Percentiles rank a stretch among this genome's conserved stretches.
phyloP scores from a whole-genome alignment of 2,888 invertebrate species.

The Eurois occulta region DNA sequence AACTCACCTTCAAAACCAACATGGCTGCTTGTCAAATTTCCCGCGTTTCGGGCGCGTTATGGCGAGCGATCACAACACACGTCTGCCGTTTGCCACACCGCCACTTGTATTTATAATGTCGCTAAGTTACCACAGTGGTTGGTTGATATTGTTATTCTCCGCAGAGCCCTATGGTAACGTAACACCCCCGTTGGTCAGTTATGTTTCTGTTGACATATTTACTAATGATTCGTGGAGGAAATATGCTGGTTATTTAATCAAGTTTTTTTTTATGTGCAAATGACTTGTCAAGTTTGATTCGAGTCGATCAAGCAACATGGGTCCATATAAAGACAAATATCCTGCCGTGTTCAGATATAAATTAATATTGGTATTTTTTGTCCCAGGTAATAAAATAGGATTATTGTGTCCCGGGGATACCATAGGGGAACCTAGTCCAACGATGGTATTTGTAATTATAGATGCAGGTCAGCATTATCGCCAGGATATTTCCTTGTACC shows the following conservation, averaged over 20 bases:
- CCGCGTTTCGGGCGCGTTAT: constrained; percentile 81
- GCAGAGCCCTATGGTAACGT: constrained; percentile 84
- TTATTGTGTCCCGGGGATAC: neutral
- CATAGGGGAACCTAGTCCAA: neutral
- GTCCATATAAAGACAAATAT: neutral
- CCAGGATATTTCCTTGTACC: neutral
- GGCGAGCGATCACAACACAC: constrained; percentile 79
- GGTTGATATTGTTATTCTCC: constrained; percentile 85
- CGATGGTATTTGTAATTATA: neutral
- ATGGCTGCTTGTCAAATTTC: constrained; percentile 85
- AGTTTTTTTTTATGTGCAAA: constrained; percentile 46
- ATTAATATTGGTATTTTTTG: neutral
- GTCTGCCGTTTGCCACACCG: constrained; percentile 78
- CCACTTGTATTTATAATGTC: constrained; percentile 89
- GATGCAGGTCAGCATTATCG: neutral
- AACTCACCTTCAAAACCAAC: constrained; percentile 88
- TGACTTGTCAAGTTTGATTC: neutral
- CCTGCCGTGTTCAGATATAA: neutral
- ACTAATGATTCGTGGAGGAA: constrained; percentile 67
- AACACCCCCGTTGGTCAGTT: constrained; percentile 76
- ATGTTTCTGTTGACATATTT: constrained; percentile 66
- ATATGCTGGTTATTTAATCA: constrained; percentile 56
- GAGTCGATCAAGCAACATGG: neutral
- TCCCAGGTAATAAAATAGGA: neutral
- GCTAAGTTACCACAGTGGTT: constrained; percentile 83